Percentiles rank a stretch among this genome's conserved stretches.
Conservation (phyloP, 1,140 invertebrate genomes). For the Dinoponera quadriceps region DNA sequence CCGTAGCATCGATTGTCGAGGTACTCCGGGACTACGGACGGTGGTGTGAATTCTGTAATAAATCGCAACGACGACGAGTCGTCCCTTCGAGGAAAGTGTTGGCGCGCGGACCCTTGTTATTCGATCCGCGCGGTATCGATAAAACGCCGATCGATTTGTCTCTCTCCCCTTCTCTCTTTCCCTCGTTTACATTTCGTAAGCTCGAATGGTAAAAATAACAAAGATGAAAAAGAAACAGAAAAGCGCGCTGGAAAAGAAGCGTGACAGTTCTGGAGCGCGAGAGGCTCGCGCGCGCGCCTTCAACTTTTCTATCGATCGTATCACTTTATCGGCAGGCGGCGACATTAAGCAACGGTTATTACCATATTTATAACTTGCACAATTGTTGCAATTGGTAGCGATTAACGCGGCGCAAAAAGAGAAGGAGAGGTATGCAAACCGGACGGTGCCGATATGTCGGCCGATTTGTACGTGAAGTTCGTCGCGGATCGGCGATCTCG, state of each 20-base stretch:
- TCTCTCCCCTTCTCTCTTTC: too few relatives aligned
- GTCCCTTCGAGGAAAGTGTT: background rate
- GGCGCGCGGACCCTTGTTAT: background rate
- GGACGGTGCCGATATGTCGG: slow-evolving; percentile 41
- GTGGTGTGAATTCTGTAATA: slow-evolving; percentile 4
- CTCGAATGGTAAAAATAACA: background rate
- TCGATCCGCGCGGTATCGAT: too few relatives aligned
- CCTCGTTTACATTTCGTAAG: slow-evolving; percentile 1
- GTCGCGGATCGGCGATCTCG: slow-evolving; percentile 78
- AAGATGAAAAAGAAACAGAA: background rate
- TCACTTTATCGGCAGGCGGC: slow-evolving; percentile 38
- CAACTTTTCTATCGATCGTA: slow-evolving; percentile 38
- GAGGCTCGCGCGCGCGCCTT: background rate
- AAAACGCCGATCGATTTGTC: too few relatives aligned
- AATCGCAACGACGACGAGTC: background rate
- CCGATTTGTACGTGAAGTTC: slow-evolving; percentile 72
- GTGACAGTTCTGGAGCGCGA: slow-evolving; percentile 38
- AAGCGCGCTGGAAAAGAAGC: slow-evolving; percentile 22
- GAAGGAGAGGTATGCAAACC: slow-evolving; percentile 17
- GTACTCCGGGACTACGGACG: slow-evolving; percentile 35
- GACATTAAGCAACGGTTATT: slow-evolving; percentile 49
- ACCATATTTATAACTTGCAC: slow-evolving; percentile 55
- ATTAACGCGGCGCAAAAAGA: slow-evolving; percentile 21
- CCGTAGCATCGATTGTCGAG: slow-evolving; percentile 66
- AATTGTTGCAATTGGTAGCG: slow-evolving; percentile 52